A percentile compares a stretch with the other conserved stretches of the same genome.
These are phyloP conservation scores for Neodiprion lecontei DNA, from an alignment of 1,140 invertebrate genomes.

Conservation along the genomic window DNA sequence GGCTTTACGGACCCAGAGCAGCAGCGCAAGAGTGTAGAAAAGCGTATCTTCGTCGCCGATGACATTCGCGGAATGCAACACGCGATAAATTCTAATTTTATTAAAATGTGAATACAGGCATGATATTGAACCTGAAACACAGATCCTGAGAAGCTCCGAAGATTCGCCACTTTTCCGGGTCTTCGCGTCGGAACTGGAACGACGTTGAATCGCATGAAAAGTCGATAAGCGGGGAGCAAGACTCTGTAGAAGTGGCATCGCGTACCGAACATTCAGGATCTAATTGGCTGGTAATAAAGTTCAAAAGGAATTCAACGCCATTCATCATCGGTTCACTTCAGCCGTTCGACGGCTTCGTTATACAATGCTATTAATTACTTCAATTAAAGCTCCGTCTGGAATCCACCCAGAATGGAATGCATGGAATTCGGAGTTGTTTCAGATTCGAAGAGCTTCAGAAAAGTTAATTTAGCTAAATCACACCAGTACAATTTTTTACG, in stretches of 20 bases:
- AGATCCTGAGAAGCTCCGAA: no score
- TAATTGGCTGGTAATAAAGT: neutral
- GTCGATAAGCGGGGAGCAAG: no score
- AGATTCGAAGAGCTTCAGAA: no score
- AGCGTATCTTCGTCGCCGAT: neutral
- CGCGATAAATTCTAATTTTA: neutral
- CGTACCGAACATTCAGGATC: neutral
- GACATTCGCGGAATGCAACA: conserved; percentile 3
- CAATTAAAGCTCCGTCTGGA: neutral
- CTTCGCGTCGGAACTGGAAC: neutral
- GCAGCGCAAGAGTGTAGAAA: neutral
- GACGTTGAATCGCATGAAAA: no score
- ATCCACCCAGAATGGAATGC: neutral
- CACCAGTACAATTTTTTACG: neutral
- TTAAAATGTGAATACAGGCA: neutral
- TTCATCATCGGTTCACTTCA: neutral
- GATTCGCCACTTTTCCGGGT: no score
- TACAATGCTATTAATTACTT: neutral
- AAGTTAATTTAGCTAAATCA: neutral
- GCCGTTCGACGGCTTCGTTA: neutral
- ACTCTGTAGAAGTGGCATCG: neutral
- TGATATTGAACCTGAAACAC: neutral
- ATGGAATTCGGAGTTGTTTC: no score
- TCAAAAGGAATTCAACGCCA: neutral
- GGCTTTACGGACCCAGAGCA: neutral